Base-by-base conservation (phyloP, 2,113 vertebrate genomes). In the Barnardius zonarius region DNA sequence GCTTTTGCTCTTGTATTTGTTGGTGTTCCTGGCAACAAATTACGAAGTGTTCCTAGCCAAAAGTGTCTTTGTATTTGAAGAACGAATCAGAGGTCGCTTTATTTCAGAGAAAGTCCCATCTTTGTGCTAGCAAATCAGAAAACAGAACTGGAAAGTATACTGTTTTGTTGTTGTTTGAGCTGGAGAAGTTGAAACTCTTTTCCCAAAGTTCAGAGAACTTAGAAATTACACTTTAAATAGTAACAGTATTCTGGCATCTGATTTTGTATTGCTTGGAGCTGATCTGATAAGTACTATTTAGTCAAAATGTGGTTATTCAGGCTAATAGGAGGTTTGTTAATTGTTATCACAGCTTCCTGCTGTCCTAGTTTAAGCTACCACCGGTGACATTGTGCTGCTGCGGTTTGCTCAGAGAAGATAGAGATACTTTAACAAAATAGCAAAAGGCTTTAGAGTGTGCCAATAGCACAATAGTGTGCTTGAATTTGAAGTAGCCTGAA, bases 1-100 rank as follows among this genome's bases (percentile, higher is more conserved):
- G 9, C 17, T 68, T 82, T 22, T 35, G 9, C 63, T 72, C 10
- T 31, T 28, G 4, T 46, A 1, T 67, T 33, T 49, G 19, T 33
- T 30, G 7, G 17, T 13, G 22, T 17, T 55, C 5, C 6, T 80
- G 11, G 15, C 44, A 49, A 8, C 11, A 27, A 54, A 10, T 80
- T 57, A 80, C 48, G 6, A 27, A 35, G 3, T 33, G 2, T 39
- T 74, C 59, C 8, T 69, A 39, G 13, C 28, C 7, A 16, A 39
- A 48, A 70, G 33, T 2, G 2, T 4, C 13, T 27, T 49, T 10
- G 3, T 72, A 8, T 54, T 67, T 20, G 13, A 69, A 59, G 15
- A 61, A 0, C 4, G 51, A 81, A 66, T 10, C 19, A 35, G 8
- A 62, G 7, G 1, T 67, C 3, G 0, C 11, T 90, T 83, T 54